Evolutionary conservation across 2,888 invertebrate species (phyloP).

Genomic region (Tachina lurida): DNA sequence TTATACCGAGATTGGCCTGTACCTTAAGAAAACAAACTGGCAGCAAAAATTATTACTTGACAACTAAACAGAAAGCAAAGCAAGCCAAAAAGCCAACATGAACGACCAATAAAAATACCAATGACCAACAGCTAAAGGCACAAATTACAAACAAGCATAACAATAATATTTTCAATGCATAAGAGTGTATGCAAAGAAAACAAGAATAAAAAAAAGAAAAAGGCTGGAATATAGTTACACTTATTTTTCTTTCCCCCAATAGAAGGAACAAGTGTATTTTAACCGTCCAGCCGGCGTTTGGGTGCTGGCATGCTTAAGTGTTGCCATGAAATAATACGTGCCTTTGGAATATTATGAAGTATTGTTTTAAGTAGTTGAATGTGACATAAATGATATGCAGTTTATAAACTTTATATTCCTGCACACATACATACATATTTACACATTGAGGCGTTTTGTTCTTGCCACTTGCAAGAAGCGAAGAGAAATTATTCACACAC

Average conservation of each 20-base stretch:
- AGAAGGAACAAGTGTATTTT: constrained; percentile 1
- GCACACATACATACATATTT: constrained; percentile 9
- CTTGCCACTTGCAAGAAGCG: not conserved
- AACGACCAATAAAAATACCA: constrained; percentile 65
- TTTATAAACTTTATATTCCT: constrained; percentile 59
- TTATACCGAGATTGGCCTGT: too few species aligned
- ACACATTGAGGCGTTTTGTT: constrained; percentile 1
- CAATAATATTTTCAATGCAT: not conserved
- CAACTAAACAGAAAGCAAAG: constrained; percentile 49
- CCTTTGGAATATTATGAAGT: constrained; percentile 68
- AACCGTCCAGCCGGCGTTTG: constrained; percentile 36
- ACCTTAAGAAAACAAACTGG: constrained; percentile 28
- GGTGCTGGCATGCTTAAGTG: constrained; percentile 69
- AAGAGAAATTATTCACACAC: constrained; percentile 38
- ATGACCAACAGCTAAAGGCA: constrained; percentile 63
- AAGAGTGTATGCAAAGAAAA: not conserved
- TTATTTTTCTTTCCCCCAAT: not conserved
- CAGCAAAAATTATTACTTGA: constrained; percentile 65
- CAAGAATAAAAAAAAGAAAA: not conserved
- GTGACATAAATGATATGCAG: constrained; percentile 69
- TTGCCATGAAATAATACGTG: constrained; percentile 67
- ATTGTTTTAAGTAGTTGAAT: constrained; percentile 65
- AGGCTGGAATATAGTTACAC: constrained; percentile 28
- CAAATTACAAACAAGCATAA: constrained; percentile 22
- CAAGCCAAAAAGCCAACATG: constrained; percentile 43